phyloP scores from a whole-genome alignment of 2,888 invertebrate species.

The Tromatobia lineatoria region DNA sequence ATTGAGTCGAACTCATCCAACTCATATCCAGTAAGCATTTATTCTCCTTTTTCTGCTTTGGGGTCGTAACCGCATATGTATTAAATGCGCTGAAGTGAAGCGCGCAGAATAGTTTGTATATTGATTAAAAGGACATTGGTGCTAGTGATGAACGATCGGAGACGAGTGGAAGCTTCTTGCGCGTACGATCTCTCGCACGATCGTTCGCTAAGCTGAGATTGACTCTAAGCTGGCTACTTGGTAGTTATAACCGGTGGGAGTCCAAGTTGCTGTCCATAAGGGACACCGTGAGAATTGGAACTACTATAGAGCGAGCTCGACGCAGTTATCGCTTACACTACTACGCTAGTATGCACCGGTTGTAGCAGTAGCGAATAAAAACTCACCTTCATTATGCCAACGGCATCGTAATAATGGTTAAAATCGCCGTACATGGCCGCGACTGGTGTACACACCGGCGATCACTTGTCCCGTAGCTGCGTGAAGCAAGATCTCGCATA shows the following conservation, averaged over 20 bases:
- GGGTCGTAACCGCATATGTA: slow-evolving; percentile 1
- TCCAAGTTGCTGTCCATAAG: slow-evolving; percentile 77
- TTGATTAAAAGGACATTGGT: slow-evolving; percentile 15
- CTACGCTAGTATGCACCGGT: slow-evolving; percentile 60
- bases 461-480: slow-evolving; percentile 44
- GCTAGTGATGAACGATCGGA: slow-evolving; percentile 21
- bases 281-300: slow-evolving; percentile 84
- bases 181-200: background rate
- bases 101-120: slow-evolving; percentile 33
- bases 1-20: no score
- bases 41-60: no score
- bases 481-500: slow-evolving; percentile 60
- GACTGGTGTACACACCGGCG: slow-evolving; percentile 69
- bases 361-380: slow-evolving; percentile 75
- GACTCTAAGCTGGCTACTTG: slow-evolving; percentile 21
- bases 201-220: slow-evolving; percentile 3
- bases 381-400: slow-evolving; percentile 84
- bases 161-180: slow-evolving; percentile 35
- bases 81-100: background rate
- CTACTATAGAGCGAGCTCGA: slow-evolving; percentile 72
- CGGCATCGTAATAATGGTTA: slow-evolving; percentile 83
- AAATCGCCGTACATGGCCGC: slow-evolving; percentile 83
- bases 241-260: slow-evolving; percentile 73
- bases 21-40: no score
- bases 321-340: slow-evolving; percentile 49